Base-by-base conservation (phyloP, 2,113 vertebrate species). In the Alethe diademata region DNA sequence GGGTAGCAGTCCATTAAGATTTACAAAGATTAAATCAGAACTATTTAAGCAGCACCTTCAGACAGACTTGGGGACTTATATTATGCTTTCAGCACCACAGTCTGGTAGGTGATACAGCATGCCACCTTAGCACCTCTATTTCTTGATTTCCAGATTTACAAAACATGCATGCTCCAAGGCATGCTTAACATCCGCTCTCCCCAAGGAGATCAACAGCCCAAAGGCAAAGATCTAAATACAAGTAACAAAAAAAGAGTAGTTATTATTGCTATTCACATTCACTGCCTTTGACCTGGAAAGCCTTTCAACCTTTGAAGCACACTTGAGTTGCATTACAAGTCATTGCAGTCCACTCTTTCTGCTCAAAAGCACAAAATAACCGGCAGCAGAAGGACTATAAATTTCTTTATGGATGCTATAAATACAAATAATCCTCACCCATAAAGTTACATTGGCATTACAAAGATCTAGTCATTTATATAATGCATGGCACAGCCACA, bases 401-500 rank as follows among this genome's bases (percentile, higher is more conserved):
- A 94, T 87, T 95, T 76, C 56, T 95, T 97, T 95, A 93, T 67
- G 67, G 86, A 90, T 80, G 53, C 66, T 91, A 90, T 95, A 97
- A 97, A 97, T 94, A 91, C 67, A 94, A 88, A 94, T 92, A 92
- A 66, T 50, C 58, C 29, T 90, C 82, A 86, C 35, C 51, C 42
- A 82, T 97, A 93, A 97, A 96, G 72, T 75, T 96, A 85, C 79
- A 75, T 56, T 96, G 95, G 67, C 79, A 91, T 96, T 91, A 92
- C 72, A 96, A 97, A 88, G 65, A 84, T 86, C 56, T 92, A 78
- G 22, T 67, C 45, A 93, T 92, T 90, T 82, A 92, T 95, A 78
- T 92, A 93, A 86, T 74, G 61, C 62, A 66, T 36, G 36, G 28
- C 61, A 61, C 54, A 79, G 42, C 57, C 71, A 65, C 13, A 14